Evolutionary conservation across 2,888 invertebrate genomes (phyloP).

Genomic region (Tenthredo scrophulariae): DNA sequence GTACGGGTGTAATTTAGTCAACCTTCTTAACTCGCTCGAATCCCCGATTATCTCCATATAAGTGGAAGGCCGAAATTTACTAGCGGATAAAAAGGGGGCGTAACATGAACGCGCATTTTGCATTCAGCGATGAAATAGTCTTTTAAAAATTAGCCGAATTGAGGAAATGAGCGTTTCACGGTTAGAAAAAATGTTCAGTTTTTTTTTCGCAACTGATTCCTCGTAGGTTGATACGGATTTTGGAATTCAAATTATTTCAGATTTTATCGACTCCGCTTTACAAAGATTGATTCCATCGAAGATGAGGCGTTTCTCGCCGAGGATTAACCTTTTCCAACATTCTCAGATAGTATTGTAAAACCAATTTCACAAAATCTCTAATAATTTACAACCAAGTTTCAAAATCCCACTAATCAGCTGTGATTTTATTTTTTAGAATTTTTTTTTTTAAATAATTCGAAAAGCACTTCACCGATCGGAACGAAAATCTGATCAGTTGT

Average conservation of each 20-base stretch:
- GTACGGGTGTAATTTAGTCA: conserved; percentile 20
- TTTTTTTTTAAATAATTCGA: no score
- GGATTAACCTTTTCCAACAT: no score
- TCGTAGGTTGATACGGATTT: not conserved
- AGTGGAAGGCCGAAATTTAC: not conserved
- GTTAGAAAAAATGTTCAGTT: not conserved
- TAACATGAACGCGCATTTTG: not conserved
- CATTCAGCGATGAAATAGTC: not conserved
- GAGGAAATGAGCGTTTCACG: not conserved
- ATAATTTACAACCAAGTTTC: no score
- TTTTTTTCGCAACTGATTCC: not conserved
- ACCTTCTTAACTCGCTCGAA: not conserved
- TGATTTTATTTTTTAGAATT: no score
- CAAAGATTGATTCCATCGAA: not conserved
- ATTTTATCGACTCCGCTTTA: no score
- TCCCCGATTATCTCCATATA: not conserved
- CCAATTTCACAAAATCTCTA: no score
- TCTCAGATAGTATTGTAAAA: no score
- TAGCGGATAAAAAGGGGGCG: not conserved
- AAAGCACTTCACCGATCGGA: no score
- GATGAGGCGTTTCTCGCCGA: not conserved
- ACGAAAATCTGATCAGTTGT: no score
- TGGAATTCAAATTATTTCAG: no score
- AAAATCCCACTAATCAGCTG: not conserved
- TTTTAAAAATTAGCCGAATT: no score